Evolutionary conservation across 2,113 vertebrate species (phyloP).

Genomic region (Motacilla tschutschensis): DNA sequence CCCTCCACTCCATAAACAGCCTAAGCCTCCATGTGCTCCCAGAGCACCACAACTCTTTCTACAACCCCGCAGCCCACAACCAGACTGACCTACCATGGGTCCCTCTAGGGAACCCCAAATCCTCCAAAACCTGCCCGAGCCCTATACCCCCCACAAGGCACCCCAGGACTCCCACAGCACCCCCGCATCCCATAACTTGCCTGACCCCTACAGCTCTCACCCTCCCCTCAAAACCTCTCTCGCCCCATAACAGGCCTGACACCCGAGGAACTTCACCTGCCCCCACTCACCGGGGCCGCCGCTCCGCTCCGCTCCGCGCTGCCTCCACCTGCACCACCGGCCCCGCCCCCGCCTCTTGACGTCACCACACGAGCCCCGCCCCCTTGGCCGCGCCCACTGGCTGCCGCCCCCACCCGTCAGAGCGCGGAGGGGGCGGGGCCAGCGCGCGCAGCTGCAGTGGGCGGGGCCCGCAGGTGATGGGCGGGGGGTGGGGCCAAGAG

Average conservation of each 20-base stretch:
- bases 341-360: neutral
- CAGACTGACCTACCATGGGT: too few relatives aligned
- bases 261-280: neutral
- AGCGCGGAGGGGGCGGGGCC: neutral
- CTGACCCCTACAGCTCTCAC: neutral
- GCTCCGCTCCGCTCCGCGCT: neutral
- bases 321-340: neutral
- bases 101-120: too few relatives aligned
- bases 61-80: neutral
- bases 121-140: neutral
- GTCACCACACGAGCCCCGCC: neutral
- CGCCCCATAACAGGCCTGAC: neutral
- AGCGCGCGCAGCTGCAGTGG: neutral
- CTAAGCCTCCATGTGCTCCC: too few relatives aligned
- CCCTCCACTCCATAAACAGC: neutral
- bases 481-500: neutral
- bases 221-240: neutral
- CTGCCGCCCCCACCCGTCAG: neutral
- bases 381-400: neutral
- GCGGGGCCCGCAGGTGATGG: neutral
- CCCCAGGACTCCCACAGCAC: neutral
- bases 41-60: too few relatives aligned
- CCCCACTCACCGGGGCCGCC: neutral
- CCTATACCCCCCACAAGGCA: neutral
- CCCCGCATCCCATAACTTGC: neutral